Percentiles rank a stretch among this genome's conserved stretches.
These are phyloP conservation scores for Acleris emargana DNA, from an alignment of 2,888 invertebrate species.

Conservation along the genomic window DNA sequence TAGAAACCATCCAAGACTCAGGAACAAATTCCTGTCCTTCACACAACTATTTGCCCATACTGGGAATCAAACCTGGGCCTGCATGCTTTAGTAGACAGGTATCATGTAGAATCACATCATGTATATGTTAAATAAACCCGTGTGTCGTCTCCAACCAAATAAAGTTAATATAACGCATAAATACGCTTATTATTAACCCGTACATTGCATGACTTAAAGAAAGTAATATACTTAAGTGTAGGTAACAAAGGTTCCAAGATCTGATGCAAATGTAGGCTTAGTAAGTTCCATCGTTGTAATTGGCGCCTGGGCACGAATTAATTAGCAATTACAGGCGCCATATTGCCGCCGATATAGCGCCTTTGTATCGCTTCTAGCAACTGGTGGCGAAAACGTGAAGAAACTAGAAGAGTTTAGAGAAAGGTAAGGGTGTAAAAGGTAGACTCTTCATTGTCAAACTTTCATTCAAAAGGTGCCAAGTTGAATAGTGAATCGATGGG, in stretches of 20 bases:
- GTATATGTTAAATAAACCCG: too few species aligned
- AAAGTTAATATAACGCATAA: not conserved
- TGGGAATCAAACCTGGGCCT: too few species aligned
- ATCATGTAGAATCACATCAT: too few species aligned
- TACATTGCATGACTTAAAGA: not conserved
- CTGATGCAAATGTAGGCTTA: conserved; percentile 15
- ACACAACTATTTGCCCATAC: too few species aligned
- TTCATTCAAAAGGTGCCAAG: too few species aligned
- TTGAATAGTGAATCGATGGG: too few species aligned
- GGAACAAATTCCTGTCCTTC: too few species aligned
- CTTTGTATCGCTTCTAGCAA: conserved; percentile 1
- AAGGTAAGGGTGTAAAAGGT: not conserved
- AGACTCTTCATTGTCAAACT: not conserved
- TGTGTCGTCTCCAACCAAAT: too few species aligned
- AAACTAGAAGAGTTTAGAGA: not conserved
- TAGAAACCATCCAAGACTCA: too few species aligned
- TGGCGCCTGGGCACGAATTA: conserved; percentile 23
- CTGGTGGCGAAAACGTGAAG: not conserved
- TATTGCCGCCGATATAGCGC: conserved; percentile 4
- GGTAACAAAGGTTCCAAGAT: conserved; percentile 15
- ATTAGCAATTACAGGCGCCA: conserved; percentile 23
- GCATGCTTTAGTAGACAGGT: too few species aligned
- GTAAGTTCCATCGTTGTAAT: not conserved
- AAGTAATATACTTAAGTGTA: not conserved
- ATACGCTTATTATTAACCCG: not conserved